Evolutionary conservation across 2,797 vertebrate genomes (phyloP), one percentile per base, ranked within the genome.

Genomic region (Falco naumanni): DNA sequence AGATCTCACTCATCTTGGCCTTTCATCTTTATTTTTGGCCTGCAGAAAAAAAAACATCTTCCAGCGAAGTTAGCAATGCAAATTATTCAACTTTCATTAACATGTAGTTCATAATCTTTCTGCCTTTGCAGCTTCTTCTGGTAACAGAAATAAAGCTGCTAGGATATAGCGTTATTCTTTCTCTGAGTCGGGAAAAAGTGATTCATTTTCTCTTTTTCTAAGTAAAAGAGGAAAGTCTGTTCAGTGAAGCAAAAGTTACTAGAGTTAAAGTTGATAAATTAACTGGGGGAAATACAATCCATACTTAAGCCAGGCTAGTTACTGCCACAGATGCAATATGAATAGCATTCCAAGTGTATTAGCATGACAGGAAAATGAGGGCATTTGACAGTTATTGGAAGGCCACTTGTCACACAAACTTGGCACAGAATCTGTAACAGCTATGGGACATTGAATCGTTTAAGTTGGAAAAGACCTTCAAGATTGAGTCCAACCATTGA

Each of bases 201-300:
- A 63, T 89, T 76, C 0, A 8, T 83, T 87, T 92, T 80, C 48
- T 68, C 63, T 75, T 74, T 84, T 78, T 91, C 69, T 41, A 71
- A 43, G 69, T 25, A 65, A 39, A 94, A 90, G 66, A 87, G n/a
- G 41, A 57, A 92, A 81, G 33, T 29, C 45, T 76, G 61, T 41
- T 86, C 69, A 72, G 74, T 90, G 88, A 93, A 94, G 92, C 8
- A 18, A 43, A 94, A 90, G 74, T 87, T 93, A 72, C 65, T 82
- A 80, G 50, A 80, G 56, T 71, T 92, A 64, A 94, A 94, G 94
- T 93, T 95, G 87, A 90, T 50, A 94, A 94, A 95, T 93, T 95
- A 89, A 90, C 54, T 57, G 63, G 34, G 72, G 68, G 68, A 92
- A 87, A 72, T 76, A 90, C 21, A 82, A 59, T 72, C 87, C 87